Percentiles rank a stretch among this genome's conserved stretches.
These are phyloP conservation scores for Papilio polyxenes DNA, from an alignment of 1,140 invertebrate species.

Conservation along the genomic window DNA sequence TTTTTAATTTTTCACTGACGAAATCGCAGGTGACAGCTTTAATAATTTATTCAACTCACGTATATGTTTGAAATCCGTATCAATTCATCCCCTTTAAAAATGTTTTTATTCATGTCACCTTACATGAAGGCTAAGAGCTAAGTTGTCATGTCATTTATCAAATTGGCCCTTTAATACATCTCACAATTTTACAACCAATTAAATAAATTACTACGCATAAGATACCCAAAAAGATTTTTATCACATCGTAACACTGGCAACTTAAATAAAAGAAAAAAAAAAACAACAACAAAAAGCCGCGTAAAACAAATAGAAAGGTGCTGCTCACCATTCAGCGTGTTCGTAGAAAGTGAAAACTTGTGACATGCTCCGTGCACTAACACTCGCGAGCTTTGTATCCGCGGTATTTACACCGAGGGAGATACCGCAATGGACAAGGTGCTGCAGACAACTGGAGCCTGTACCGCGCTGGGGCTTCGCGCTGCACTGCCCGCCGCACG, in stretches of 20 bases:
- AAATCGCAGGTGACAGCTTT: too few species aligned
- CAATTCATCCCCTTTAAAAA: too few species aligned
- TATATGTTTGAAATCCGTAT: too few species aligned
- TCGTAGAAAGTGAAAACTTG: conserved; percentile 23
- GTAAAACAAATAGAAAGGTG: conserved; percentile 34
- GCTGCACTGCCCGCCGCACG: neutral
- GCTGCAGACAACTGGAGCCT: neutral
- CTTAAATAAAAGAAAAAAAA: neutral
- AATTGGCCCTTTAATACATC: too few species aligned
- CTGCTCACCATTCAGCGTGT: conserved; percentile 19
- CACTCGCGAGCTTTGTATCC: neutral
- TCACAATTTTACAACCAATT: neutral
- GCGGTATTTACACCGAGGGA: neutral
- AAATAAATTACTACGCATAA: neutral
- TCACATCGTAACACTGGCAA: neutral
- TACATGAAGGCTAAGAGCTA: too few species aligned
- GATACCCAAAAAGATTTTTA: neutral
- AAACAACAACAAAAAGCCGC: conserved; percentile 3
- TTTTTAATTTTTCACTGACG: too few species aligned
- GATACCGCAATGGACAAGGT: neutral
- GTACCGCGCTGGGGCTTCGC: neutral
- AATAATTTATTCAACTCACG: too few species aligned
- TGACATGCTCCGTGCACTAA: conserved; percentile 20
- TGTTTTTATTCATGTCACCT: too few species aligned
- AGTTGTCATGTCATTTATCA: too few species aligned